phyloP scores from a whole-genome alignment of 2,797 vertebrate species.

The Enteromius trimaculatus region DNA sequence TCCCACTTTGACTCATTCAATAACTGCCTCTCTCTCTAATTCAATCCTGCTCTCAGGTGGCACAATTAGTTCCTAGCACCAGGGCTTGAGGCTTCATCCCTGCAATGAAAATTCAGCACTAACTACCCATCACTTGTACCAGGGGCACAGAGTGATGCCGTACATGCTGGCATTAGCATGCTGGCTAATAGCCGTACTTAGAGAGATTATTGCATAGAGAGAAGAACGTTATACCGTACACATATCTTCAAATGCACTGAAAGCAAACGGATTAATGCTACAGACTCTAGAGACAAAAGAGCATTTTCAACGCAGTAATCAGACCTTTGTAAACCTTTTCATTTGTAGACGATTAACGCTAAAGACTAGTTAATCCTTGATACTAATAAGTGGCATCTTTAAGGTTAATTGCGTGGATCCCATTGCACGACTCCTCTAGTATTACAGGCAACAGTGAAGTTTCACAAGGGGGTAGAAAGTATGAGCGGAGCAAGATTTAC shows the following conservation, averaged over 20 bases:
- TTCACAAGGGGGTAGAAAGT: slow-evolving; percentile 54
- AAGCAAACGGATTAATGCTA: slow-evolving; percentile 9
- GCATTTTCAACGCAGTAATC: slow-evolving; percentile 20
- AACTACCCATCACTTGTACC: slow-evolving; percentile 37
- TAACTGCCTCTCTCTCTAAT: slow-evolving; percentile 31
- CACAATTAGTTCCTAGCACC: slow-evolving; percentile 62
- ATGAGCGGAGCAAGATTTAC: slow-evolving; percentile 57
- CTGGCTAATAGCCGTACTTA: slow-evolving; percentile 29
- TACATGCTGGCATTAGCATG: slow-evolving; percentile 42
- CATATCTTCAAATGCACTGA: not conserved
- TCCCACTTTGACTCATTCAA: slow-evolving; percentile 42
- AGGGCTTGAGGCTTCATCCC: slow-evolving; percentile 38
- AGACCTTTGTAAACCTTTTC: slow-evolving; percentile 37
- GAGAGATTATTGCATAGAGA: slow-evolving; percentile 27
- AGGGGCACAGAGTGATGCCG: slow-evolving; percentile 22
- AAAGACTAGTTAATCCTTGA: slow-evolving; percentile 65
- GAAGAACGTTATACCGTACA: not conserved
- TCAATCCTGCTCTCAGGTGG: slow-evolving; percentile 51
- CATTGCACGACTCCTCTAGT: slow-evolving; percentile 57
- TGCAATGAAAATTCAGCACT: slow-evolving; percentile 37
- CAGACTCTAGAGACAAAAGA: slow-evolving; percentile 27
- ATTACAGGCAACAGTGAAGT: slow-evolving; percentile 64
- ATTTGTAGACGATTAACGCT: slow-evolving; percentile 75
- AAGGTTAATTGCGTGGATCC: slow-evolving; percentile 74
- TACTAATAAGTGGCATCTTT: slow-evolving; percentile 64